A percentile compares a stretch with the other conserved stretches of the same genome.
These are phyloP conservation scores for Paraplagusia blochii DNA, from an alignment of 2,113 vertebrate genomes.

Conservation along the genomic window DNA sequence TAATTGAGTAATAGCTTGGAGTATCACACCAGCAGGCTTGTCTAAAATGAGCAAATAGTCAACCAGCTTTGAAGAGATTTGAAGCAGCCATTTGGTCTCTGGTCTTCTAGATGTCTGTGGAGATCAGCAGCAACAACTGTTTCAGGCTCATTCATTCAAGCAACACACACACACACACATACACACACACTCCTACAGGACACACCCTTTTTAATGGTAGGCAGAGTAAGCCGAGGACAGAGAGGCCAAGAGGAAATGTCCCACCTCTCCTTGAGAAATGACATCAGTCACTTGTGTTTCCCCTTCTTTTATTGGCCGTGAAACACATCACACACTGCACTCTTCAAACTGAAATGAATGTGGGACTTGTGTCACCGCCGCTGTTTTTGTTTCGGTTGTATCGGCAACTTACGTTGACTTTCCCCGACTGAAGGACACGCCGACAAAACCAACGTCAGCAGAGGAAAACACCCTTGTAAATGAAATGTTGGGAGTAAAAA, in stretches of 20 bases:
- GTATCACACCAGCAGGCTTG: no score
- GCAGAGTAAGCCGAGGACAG: constrained; percentile 3
- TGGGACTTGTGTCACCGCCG: no score
- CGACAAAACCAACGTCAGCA: no score
- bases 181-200: not conserved
- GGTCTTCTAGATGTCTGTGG: not conserved
- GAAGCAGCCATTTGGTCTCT: no score
- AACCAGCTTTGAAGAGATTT: no score
- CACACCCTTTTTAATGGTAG: not conserved
- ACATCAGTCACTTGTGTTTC: constrained; percentile 20
- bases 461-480: no score
- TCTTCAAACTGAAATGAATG: not conserved
- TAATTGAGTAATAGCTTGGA: no score
- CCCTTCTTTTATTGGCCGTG: constrained; percentile 3
- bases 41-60: no score
- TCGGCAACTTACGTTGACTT: no score
- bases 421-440: not conserved
- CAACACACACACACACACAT: constrained; percentile 10
- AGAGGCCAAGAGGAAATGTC: constrained; percentile 26
- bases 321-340: not conserved
- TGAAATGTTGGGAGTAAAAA: no score
- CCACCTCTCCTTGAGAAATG: constrained; percentile 35
- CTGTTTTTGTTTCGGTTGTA: no score
- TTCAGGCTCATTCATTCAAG: constrained; percentile 2
- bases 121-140: not conserved